Conservation (phyloP, 2,113 vertebrate genomes). For the Hassar affinis region DNA sequence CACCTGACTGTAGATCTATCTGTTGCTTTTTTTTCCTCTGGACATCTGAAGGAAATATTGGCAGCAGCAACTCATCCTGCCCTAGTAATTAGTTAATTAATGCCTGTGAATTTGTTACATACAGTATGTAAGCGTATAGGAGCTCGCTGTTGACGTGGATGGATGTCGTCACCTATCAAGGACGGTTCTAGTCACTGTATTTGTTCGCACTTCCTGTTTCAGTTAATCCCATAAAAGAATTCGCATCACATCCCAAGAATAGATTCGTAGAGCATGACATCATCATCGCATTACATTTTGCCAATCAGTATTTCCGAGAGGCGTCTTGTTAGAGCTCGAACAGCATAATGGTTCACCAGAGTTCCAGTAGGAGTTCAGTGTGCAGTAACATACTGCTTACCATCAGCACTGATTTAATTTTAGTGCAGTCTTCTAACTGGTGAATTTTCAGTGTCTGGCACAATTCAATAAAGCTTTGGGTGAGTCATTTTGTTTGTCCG, state of each 20-base stretch:
- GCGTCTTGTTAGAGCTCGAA: neutral
- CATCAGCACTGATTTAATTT: conserved; percentile 20
- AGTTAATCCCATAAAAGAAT: neutral
- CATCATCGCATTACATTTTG: neutral
- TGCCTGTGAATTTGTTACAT: neutral
- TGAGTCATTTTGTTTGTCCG: conserved; percentile 6
- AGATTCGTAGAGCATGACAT: conserved; percentile 2
- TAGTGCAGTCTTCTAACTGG: neutral
- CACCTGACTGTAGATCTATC: neutral
- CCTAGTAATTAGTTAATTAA: neutral
- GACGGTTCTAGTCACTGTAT: neutral
- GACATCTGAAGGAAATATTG: neutral
- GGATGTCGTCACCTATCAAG: neutral
- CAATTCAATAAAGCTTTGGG: conserved; percentile 17
- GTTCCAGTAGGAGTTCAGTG: conserved; percentile 4
- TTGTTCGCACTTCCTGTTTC: neutral
- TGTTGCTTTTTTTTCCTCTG: neutral
- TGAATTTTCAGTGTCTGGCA: conserved; percentile 1
- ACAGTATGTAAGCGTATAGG: neutral
- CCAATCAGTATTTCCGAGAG: neutral
- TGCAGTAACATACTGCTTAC: neutral
- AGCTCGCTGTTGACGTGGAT: neutral
- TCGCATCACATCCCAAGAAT: neutral
- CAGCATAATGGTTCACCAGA: neutral
- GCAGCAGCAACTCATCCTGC: neutral